These are phyloP conservation scores for Porites australiensis DNA, from an alignment of 64 coral and sea anemone genomes.

Conservation along the genomic window DNA sequence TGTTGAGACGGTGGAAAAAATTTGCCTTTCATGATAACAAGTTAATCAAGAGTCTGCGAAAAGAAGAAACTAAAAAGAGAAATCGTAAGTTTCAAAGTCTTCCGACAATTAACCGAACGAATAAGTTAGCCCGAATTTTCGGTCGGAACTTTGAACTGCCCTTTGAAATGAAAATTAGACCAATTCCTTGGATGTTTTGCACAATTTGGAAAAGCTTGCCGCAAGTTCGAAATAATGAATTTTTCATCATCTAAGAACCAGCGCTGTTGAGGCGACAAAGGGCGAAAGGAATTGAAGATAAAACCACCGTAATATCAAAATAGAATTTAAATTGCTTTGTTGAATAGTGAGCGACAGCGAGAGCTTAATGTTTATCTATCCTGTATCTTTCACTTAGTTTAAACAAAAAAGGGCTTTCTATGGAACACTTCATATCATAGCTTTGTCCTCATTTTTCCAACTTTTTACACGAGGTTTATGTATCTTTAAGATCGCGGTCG, in stretches of 20 bases:
- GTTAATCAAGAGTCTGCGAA: slow-evolving; percentile 14
- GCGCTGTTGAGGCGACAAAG: slow-evolving; percentile 6
- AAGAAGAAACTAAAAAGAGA: background rate
- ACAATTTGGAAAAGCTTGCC: slow-evolving; percentile 58
- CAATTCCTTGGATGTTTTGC: slow-evolving; percentile 41
- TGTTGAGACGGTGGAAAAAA: background rate
- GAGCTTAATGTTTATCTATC: background rate
- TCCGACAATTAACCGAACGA: slow-evolving; percentile 37
- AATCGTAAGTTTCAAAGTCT: slow-evolving; percentile 3
- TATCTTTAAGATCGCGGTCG: background rate
- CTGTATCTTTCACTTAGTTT: background rate
- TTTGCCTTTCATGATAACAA: background rate
- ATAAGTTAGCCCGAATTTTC: background rate
- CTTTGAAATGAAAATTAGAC: slow-evolving; percentile 62
- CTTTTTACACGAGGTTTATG: background rate
- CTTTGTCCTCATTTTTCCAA: too few species aligned
- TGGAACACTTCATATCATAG: too few species aligned
- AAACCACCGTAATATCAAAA: slow-evolving; percentile 23
- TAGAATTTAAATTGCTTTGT: slow-evolving; percentile 27
- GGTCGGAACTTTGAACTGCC: slow-evolving; percentile 40
- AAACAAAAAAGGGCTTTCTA: background rate
- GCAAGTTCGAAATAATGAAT: slow-evolving; percentile 28
- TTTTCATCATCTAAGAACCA: slow-evolving; percentile 33
- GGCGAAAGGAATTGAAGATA: slow-evolving; percentile 5
- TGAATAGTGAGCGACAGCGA: background rate